phyloP scores from a whole-genome alignment of 1,140 invertebrate genomes.

The Copidosoma floridanum region DNA sequence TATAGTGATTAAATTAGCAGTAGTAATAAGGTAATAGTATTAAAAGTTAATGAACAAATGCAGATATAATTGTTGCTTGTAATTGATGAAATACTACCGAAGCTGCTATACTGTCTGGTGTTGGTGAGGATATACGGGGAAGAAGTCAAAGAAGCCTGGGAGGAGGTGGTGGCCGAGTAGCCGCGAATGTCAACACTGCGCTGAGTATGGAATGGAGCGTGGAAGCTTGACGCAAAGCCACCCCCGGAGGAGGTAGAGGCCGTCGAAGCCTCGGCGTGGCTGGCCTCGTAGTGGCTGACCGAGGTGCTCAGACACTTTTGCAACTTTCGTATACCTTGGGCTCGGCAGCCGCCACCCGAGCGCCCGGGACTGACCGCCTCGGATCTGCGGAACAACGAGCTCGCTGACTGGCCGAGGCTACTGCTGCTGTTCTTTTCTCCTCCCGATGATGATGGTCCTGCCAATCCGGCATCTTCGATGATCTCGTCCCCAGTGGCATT shows the following conservation, averaged over 20 bases:
- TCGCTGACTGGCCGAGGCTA: not conserved
- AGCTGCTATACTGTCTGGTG: slow-evolving; percentile 88
- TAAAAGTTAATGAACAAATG: not conserved
- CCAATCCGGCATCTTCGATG: not conserved
- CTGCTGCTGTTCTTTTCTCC: not conserved
- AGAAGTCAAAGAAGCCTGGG: slow-evolving; percentile 49
- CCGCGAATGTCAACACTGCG: slow-evolving; percentile 58
- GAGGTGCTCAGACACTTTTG: slow-evolving; percentile 80
- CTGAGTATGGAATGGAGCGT: slow-evolving; percentile 58
- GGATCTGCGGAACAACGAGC: slow-evolving; percentile 17
- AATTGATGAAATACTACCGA: slow-evolving; percentile 73
- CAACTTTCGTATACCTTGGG: slow-evolving; percentile 87
- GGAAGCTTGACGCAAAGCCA: slow-evolving; percentile 53
- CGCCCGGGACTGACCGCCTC: not conserved
- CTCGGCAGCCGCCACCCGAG: slow-evolving; percentile 65
- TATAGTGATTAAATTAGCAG: not conserved
- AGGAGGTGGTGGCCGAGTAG: slow-evolving; percentile 43
- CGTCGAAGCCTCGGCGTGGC: slow-evolving; percentile 34
- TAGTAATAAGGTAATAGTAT: not conserved
- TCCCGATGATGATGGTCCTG: not conserved
- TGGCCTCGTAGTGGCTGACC: slow-evolving; percentile 71
- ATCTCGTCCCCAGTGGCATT: not conserved
- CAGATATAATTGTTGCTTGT: slow-evolving; percentile 31
- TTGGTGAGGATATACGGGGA: slow-evolving; percentile 55
- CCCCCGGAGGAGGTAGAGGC: too few species aligned